Evolutionary conservation across 2,113 vertebrate genomes (phyloP), one percentile per base, ranked within the genome.

Genomic region (Panurus biarmicus): DNA sequence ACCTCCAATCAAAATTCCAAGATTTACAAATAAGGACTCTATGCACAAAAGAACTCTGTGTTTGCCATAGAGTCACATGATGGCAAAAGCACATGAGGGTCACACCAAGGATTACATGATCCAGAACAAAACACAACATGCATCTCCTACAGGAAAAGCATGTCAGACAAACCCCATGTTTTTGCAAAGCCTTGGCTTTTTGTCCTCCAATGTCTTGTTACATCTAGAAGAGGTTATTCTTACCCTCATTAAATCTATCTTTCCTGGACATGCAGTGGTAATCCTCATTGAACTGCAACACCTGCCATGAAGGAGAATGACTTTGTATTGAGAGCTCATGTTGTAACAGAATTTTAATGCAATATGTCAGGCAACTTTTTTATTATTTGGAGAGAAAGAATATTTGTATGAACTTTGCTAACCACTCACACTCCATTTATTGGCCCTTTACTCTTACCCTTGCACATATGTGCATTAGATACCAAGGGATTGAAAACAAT

Each of bases 31-130:
- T 76, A 88, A 91, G 40, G 23, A 42, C 31, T 60, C 62, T 71
- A 31, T 56, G 23, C 54, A 97, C 89, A 97, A 96, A 97, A 79
- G 76, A 87, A 77, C 84, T 91, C 54, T 93, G 84, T 95, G 71
- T 69, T 82, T 76, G 64, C 75, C 4, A 1, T 66, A 76, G 47
- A 75, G 85, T 97, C 94, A 86, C 86, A 90, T 87, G 95, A 96
- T 89, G 89, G 89, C 73, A 90, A 93, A 95, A 95, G 86, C 93
- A 85, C 81, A 95, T 81, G 93, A 90, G 60, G 66, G 79, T 86
- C 94, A 95, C 54, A 38, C 84, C 31, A 40, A 90, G 76, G 56
- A 87, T 94, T 67, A 87, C 56, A 61, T 93, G 90, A 96, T 86
- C 77, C 3, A 1, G 45, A 90, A 79, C 72, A 69, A 91, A 93